These are phyloP conservation scores for Coluber constrictor DNA, from an alignment of 2,797 vertebrate genomes.

Conservation along the genomic window DNA sequence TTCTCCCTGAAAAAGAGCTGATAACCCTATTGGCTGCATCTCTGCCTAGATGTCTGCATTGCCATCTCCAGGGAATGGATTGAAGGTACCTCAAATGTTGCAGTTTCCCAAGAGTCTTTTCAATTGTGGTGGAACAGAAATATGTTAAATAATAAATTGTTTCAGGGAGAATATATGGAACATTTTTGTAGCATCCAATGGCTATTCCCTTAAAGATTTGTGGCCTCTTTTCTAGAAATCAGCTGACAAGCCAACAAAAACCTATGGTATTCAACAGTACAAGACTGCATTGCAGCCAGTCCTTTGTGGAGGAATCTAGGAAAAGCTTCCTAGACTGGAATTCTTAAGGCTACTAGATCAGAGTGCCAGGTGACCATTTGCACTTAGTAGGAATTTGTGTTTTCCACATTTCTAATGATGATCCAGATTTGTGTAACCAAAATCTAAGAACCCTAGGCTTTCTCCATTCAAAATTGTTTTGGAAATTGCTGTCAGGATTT, in stretches of 20 bases:
- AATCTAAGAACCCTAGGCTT: not conserved
- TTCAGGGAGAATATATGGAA: not conserved
- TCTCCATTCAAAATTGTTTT: not conserved
- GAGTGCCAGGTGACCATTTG: not conserved
- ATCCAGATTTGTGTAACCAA: not conserved
- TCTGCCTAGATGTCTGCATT: not conserved
- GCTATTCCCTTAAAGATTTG: not conserved
- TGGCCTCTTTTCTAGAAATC: not conserved
- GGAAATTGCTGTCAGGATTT: not conserved
- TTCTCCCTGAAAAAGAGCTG: not conserved
- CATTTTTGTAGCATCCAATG: not conserved
- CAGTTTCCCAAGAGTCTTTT: not conserved
- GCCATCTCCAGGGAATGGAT: not conserved
- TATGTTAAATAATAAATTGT: not conserved
- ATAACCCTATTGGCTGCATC: not conserved
- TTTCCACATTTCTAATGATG: not conserved
- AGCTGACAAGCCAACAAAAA: not conserved
- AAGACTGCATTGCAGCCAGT: not conserved
- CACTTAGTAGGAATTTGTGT: not conserved
- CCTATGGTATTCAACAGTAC: no score
- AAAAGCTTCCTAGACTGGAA: not conserved
- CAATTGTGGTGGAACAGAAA: not conserved
- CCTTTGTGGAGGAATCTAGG: not conserved
- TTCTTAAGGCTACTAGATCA: not conserved
- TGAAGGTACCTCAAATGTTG: not conserved